A percentile compares a stretch with the other conserved stretches of the same genome.
phyloP scores from a whole-genome alignment of 2,888 invertebrate species.

The Heliconius cydno region DNA sequence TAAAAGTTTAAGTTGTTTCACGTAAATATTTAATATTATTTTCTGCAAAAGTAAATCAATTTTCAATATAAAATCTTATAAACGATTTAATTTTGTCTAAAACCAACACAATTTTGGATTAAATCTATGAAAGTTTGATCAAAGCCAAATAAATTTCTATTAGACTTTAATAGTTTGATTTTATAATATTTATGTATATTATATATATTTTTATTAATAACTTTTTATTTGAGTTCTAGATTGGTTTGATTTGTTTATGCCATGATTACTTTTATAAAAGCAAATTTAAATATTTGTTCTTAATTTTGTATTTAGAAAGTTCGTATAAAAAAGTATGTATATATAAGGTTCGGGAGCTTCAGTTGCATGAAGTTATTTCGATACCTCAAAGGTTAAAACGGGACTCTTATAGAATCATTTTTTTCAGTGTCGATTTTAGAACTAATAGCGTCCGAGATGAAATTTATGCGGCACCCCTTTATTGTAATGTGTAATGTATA shows the following conservation, averaged over 20 bases:
- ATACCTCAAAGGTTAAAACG: too few relatives aligned
- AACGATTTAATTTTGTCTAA: background rate
- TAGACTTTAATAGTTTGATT: constrained; percentile 14
- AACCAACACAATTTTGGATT: background rate
- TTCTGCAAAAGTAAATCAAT: background rate
- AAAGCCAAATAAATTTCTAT: constrained; percentile 13
- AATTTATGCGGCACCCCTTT: too few relatives aligned
- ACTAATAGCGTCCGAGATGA: too few relatives aligned
- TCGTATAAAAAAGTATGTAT: too few relatives aligned
- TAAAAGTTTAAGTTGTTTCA: background rate
- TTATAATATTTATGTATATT: constrained; percentile 1
- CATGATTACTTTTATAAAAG: background rate
- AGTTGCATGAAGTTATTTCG: too few relatives aligned
- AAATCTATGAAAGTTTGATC: constrained; percentile 14
- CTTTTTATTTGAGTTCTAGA: background rate
- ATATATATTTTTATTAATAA: background rate
- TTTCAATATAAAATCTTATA: constrained; percentile 3
- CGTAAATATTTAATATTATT: background rate
- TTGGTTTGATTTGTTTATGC: background rate
- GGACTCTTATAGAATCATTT: too few relatives aligned
- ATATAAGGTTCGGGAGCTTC: too few relatives aligned
- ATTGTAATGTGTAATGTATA: too few relatives aligned
- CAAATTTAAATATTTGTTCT: background rate
- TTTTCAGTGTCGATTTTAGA: too few relatives aligned
- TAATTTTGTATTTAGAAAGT: background rate